Percentiles rank a stretch among this genome's conserved stretches.
Evolutionary conservation across 2,797 vertebrate genomes (phyloP).

Genomic region (Tapera naevia): DNA sequence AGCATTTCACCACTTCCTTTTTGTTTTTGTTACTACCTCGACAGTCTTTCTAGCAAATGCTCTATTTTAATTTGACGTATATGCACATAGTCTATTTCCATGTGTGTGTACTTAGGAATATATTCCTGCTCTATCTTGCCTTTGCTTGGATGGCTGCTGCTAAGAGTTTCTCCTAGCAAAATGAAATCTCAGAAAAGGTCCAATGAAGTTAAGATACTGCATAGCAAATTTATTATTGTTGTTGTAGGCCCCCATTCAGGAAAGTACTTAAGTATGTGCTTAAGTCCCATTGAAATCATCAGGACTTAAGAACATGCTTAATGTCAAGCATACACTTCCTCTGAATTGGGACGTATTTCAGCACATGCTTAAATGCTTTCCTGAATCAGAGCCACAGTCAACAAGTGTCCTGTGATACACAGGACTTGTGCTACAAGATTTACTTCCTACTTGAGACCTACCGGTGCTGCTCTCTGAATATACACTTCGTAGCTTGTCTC

Average conservation of each 20-base stretch:
- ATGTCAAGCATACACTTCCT: constrained; percentile 45
- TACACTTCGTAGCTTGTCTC: constrained; percentile 1
- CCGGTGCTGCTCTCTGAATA: not conserved
- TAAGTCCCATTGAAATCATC: constrained; percentile 46
- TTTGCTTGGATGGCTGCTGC: not conserved
- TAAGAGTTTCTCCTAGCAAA: not conserved
- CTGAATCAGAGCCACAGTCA: constrained; percentile 46
- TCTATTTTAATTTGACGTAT: constrained; percentile 26
- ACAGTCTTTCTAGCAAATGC: constrained; percentile 4
- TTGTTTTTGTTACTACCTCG: constrained; percentile 13
- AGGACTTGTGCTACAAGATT: constrained; percentile 8
- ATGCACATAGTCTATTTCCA: not conserved
- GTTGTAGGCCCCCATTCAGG: constrained; percentile 12
- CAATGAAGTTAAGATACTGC: not conserved
- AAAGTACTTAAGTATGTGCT: constrained; percentile 54
- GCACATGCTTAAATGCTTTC: constrained; percentile 58
- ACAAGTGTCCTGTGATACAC: not conserved
- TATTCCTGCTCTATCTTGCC: not conserved
- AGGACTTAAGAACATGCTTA: constrained; percentile 48
- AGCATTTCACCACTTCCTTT: constrained; percentile 32
- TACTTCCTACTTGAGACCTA: constrained; percentile 34
- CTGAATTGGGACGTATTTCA: constrained; percentile 52
- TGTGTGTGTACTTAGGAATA: not conserved
- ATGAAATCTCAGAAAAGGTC: not conserved
- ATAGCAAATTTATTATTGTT: constrained; percentile 40